Evolutionary conservation across 2,113 vertebrate genomes (phyloP).

Genomic region (Manacus vitellinus): DNA sequence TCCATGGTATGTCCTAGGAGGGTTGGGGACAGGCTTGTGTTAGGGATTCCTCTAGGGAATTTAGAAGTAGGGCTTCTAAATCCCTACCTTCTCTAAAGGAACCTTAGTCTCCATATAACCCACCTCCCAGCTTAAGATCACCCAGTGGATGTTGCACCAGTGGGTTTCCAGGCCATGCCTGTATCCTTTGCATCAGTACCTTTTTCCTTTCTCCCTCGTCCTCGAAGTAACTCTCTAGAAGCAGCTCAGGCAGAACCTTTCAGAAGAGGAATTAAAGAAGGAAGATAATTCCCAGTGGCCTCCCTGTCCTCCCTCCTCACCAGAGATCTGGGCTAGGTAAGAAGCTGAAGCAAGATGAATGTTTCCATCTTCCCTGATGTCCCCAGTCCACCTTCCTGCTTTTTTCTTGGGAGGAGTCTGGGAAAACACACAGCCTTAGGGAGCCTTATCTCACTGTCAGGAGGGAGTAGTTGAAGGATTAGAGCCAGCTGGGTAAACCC

Average conservation of each 20-base stretch:
- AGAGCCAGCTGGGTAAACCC: neutral
- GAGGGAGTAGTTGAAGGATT: neutral
- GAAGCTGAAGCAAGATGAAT: neutral
- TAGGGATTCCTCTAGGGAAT: neutral
- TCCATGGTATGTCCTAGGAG: neutral
- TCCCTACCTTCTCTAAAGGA: neutral
- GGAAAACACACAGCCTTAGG: neutral
- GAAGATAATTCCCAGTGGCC: neutral
- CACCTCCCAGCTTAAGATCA: neutral
- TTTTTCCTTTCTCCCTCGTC: neutral
- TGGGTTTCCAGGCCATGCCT: neutral
- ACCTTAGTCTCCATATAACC: neutral
- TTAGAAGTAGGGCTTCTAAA: no score
- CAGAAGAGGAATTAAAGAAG: neutral
- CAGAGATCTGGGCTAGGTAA: neutral
- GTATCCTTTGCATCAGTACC: neutral
- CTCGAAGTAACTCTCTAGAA: neutral
- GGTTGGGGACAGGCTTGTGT: neutral
- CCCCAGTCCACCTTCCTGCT: neutral
- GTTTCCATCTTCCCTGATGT: neutral
- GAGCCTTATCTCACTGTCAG: neutral
- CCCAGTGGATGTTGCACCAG: rapidly evolving
- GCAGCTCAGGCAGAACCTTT: neutral
- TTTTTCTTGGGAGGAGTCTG: neutral
- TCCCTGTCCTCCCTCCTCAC: neutral